Percentiles rank a stretch among this genome's conserved stretches.
Conservation (phyloP, 2,113 vertebrate genomes). For the Neodon shergylaensis region DNA sequence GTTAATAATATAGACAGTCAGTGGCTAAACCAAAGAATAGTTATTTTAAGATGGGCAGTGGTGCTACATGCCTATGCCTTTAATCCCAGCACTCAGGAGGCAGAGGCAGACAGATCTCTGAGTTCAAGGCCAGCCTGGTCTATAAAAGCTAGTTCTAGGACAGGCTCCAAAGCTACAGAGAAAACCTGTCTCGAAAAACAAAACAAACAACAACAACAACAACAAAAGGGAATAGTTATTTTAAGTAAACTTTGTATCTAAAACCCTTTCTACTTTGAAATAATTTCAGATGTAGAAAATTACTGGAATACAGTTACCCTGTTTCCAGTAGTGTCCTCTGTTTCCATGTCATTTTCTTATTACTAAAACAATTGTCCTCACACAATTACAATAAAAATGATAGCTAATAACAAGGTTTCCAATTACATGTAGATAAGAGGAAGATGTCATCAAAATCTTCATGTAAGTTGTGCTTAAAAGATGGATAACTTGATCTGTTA, state of each 20-base stretch:
- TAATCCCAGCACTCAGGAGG: no score
- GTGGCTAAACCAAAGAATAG: not conserved
- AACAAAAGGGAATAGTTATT: not conserved
- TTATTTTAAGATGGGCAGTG: not conserved
- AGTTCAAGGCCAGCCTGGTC: no score
- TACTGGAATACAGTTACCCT: not conserved
- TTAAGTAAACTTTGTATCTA: not conserved
- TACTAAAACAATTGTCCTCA: constrained; percentile 40
- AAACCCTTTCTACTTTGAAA: not conserved
- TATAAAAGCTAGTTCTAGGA: no score
- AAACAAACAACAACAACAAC: no score
- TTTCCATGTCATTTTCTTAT: not conserved
- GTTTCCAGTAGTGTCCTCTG: constrained; percentile 12
- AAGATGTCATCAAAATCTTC: constrained; percentile 4
- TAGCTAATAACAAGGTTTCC: not conserved
- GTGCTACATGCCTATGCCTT: no score
- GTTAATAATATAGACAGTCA: not conserved
- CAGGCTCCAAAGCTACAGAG: no score
- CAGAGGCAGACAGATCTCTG: no score
- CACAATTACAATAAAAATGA: constrained; percentile 40
- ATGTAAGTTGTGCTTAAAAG: constrained; percentile 40
- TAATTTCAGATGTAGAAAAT: constrained; percentile 48
- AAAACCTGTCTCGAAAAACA: no score
- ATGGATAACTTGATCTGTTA: constrained; percentile 17
- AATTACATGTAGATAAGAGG: constrained; percentile 23